Evolutionary conservation across 2,888 invertebrate species (phyloP).

Genomic region (Pelosia muscerda): DNA sequence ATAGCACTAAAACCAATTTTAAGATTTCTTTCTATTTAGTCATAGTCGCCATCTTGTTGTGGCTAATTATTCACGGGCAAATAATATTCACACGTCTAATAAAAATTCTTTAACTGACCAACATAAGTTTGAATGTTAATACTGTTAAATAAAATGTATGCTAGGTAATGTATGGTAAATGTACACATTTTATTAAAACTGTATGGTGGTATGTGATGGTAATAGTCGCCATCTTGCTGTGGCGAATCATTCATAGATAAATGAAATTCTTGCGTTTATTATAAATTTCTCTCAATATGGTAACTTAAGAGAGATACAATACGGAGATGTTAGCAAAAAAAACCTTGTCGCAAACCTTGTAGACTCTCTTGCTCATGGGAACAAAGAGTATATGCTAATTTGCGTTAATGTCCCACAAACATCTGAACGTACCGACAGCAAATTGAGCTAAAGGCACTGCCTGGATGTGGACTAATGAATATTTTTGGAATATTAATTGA

Average conservation of each 20-base stretch:
- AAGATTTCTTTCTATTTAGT: background rate
- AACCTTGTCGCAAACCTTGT: slow-evolving; percentile 61
- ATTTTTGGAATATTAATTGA: no score
- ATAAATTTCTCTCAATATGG: background rate
- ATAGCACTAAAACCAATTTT: no score
- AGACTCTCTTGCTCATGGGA: slow-evolving; percentile 57
- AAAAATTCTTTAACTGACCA: background rate
- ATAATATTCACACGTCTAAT: background rate
- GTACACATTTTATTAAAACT: no score
- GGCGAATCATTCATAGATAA: background rate
- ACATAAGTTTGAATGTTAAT: background rate
- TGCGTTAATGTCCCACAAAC: slow-evolving; percentile 74
- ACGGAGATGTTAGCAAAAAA: slow-evolving; percentile 21
- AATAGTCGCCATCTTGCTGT: background rate
- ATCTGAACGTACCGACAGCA: slow-evolving; percentile 76
- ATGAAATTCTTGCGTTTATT: background rate
- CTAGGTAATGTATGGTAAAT: no score
- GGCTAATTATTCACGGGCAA: background rate
- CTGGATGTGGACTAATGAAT: slow-evolving; percentile 73
- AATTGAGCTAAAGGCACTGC: slow-evolving; percentile 67
- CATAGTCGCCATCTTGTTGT: background rate
- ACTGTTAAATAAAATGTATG: background rate
- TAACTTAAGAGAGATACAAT: no score
- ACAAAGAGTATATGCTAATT: slow-evolving; percentile 65
- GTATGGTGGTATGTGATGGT: background rate